Evolutionary conservation across 2,113 vertebrate species (phyloP).

Genomic region (Ictalurus furcatus): DNA sequence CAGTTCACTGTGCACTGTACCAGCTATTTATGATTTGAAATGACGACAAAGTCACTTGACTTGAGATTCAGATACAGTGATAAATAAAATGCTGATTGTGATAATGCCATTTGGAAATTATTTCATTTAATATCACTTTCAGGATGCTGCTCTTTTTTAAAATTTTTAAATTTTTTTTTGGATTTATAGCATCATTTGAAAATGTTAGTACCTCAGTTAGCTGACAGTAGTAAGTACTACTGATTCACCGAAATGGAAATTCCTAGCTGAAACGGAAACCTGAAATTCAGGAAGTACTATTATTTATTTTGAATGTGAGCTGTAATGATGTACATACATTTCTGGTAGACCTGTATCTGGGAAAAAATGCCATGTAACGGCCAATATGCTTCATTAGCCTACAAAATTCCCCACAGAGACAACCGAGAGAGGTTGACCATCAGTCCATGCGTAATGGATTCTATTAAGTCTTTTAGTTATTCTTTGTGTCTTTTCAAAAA

Average conservation of each 20-base stretch:
- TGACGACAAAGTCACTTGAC: too few relatives aligned
- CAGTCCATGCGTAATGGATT: background rate
- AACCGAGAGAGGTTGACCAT: background rate
- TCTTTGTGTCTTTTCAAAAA: background rate
- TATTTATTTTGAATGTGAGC: background rate
- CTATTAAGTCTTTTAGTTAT: background rate
- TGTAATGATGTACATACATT: background rate
- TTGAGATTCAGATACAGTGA: too few relatives aligned
- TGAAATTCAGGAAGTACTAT: background rate
- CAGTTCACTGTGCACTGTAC: too few relatives aligned
- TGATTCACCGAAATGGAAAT: background rate
- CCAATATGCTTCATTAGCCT: background rate
- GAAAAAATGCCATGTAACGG: background rate
- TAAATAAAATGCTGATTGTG: too few relatives aligned
- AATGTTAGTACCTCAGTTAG: background rate
- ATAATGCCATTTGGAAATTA: too few relatives aligned
- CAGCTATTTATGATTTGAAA: too few relatives aligned
- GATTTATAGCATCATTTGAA: background rate
- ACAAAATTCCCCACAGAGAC: background rate
- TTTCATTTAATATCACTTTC: too few relatives aligned
- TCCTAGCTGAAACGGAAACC: background rate
- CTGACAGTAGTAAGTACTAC: background rate
- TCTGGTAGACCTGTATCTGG: background rate
- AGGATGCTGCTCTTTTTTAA: too few relatives aligned
- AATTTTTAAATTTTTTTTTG: too few relatives aligned